Evolutionary conservation across 2,888 invertebrate species (phyloP), one percentile per base, ranked within the genome.

Genomic region (Caenorhabditis drosophilae): DNA sequence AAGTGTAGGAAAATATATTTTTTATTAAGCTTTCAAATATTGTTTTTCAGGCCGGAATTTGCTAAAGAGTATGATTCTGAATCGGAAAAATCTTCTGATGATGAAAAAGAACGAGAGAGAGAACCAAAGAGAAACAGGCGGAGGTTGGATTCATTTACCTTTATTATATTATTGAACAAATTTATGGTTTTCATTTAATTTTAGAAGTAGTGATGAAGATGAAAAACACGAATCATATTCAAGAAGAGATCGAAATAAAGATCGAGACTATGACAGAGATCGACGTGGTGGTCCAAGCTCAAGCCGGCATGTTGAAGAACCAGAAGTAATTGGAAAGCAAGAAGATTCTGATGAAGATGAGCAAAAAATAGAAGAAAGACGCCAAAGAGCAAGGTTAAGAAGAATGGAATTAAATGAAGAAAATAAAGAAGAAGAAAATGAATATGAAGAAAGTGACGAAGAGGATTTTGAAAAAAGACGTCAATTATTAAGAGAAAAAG

Each of bases 311-410:
- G 67, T 75, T 3, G 69, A 72, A 18, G 54, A 64, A 35, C 73
- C 76, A 11, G 75, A 66, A 67, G 35, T 71, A 27, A 35, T 69
- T n/a, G 60, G 60, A 22, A 49, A 53, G 34, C 58, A 66, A 27
- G 67, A 56, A 20, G 71, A 73, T 31, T 66, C 70, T 0, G 68
- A 64, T 36, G 79, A 78, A n/a, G 75, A 76, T 25, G 78, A 78
- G 25, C 63, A 64, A 15, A 57, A 68, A 31, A 50, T 49, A 0
- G 79, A 79, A 38, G 73, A 73, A 25, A 61, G 77, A 45, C 58
- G 77, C 12, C 57, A 71, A 45, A 57, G 78, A 41, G 75, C 70
- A 0, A 44, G 72, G 20, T 56, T 72, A 59, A 25, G 70, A 31
- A 48, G 75, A 7, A 25, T 74, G 44, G 71, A 74, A 42, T 31